Evolutionary conservation across 1,140 invertebrate genomes (phyloP).

Genomic region (Aphaenogaster rudis): DNA sequence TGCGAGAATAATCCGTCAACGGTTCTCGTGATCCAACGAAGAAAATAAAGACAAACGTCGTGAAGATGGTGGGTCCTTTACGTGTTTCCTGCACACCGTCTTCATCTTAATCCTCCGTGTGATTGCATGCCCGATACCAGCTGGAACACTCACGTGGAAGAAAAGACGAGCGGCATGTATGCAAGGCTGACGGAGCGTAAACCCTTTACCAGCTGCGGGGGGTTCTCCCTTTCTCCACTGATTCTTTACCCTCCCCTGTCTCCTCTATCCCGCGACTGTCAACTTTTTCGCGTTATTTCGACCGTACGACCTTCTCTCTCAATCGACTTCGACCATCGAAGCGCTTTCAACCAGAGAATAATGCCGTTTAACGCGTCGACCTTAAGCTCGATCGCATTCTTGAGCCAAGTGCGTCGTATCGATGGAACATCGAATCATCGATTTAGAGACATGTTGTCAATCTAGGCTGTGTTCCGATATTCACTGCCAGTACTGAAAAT

Average conservation of each 20-base stretch:
- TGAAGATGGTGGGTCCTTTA: conserved; percentile 70
- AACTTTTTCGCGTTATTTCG: conserved; percentile 54
- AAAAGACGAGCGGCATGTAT: conserved; percentile 82
- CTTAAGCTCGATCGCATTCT: conserved; percentile 38
- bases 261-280: conserved; percentile 7
- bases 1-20: conserved; percentile 81
- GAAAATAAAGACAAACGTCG: conserved; percentile 83
- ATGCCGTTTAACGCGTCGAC: conserved; percentile 47
- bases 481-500: no score
- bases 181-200: conserved; percentile 82
- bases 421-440: conserved; percentile 15
- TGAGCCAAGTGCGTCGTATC: conserved; percentile 12
- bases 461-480: background rate
- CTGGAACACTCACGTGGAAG: conserved; percentile 84
- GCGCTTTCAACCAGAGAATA: conserved; percentile 21
- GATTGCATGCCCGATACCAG: conserved; percentile 85
- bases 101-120: conserved; percentile 85
- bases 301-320: background rate
- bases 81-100: conserved; percentile 73
- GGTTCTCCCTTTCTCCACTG: conserved; percentile 72
- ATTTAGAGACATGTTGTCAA: conserved; percentile 9
- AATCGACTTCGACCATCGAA: conserved; percentile 45
- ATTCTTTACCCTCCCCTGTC: conserved; percentile 47
- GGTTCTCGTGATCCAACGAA: conserved; percentile 71
- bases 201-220: conserved; percentile 84